A percentile compares a stretch with the other conserved stretches of the same genome.
Evolutionary conservation across 2,797 vertebrate species (phyloP).

Genomic region (Leuciscus waleckii): DNA sequence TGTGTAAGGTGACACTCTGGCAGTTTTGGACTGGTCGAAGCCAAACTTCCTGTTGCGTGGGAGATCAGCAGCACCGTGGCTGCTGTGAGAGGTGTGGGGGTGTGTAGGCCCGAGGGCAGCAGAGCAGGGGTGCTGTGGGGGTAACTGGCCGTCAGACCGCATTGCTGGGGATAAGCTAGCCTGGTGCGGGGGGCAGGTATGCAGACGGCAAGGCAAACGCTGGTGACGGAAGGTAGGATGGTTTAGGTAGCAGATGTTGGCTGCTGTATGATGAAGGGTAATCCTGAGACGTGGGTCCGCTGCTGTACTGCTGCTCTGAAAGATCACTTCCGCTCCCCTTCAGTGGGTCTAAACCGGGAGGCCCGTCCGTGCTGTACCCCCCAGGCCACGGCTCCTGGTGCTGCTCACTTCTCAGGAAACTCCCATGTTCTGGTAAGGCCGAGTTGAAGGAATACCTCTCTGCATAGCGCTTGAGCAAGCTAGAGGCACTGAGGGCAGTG

Average conservation of each 20-base stretch:
- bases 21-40: constrained; percentile 56
- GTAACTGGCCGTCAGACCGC: constrained; percentile 79
- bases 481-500: constrained; percentile 93
- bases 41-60: constrained; percentile 85
- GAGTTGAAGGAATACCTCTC: constrained; percentile 91
- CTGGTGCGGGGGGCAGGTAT: constrained; percentile 75
- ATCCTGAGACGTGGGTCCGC: constrained; percentile 80
- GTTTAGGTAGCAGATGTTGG: constrained; percentile 58
- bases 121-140: constrained; percentile 85
- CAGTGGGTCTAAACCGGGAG: constrained; percentile 85
- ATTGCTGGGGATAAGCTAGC: constrained; percentile 82
- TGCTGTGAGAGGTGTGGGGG: constrained; percentile 83
- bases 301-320: constrained; percentile 73
- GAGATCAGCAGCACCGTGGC: constrained; percentile 80
- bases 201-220: constrained; percentile 80
- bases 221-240: constrained; percentile 85
- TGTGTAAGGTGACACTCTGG: constrained; percentile 48
- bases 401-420: constrained; percentile 87
- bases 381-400: constrained; percentile 84
- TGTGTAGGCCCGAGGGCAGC: constrained; percentile 84
- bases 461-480: constrained; percentile 93
- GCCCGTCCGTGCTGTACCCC: constrained; percentile 80
- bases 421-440: constrained; percentile 80
- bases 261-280: constrained; percentile 86
- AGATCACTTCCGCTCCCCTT: constrained; percentile 74